These are phyloP conservation scores for Chouioia cunea DNA, from an alignment of 2,888 invertebrate genomes.

Conservation along the genomic window DNA sequence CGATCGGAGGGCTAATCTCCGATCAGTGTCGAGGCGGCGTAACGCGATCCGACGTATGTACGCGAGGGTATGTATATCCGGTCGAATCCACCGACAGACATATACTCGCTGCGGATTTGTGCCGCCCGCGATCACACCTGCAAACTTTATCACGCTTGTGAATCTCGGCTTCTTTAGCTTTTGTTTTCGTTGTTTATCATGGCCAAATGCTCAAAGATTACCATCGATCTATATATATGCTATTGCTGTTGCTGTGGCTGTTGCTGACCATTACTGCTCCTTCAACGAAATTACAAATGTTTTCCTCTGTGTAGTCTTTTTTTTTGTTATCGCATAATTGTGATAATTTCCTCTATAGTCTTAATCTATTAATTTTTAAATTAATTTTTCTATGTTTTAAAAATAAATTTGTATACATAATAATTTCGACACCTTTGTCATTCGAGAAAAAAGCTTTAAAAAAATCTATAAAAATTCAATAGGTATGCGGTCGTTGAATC, in stretches of 20 bases:
- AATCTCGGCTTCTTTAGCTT: conserved; percentile 2
- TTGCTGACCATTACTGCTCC: conserved; percentile 6
- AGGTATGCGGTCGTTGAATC: too few species aligned
- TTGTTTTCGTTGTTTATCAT: not conserved
- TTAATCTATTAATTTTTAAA: too few species aligned
- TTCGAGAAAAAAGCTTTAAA: too few species aligned
- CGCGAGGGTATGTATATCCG: conserved; percentile 28
- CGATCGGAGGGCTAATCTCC: conserved; percentile 66
- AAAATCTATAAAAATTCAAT: too few species aligned
- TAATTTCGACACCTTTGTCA: too few species aligned
- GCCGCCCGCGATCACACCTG: conserved; percentile 31
- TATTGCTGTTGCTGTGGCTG: not conserved
- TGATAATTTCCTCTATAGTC: too few species aligned
- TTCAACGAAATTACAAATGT: conserved; percentile 33
- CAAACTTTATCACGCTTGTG: conserved; percentile 14
- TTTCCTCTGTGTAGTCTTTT: not conserved
- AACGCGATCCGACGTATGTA: conserved; percentile 65
- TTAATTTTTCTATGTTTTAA: too few species aligned
- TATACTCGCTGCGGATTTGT: conserved; percentile 9
- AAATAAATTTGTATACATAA: too few species aligned
- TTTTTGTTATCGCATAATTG: too few species aligned
- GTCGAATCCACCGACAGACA: not conserved
- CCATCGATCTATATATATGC: not conserved
- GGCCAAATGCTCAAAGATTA: too few species aligned
- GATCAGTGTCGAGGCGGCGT: conserved; percentile 67